A percentile compares a stretch with the other conserved stretches of the same genome.
phyloP scores from a whole-genome alignment of 2,888 invertebrate genomes.

The Trichopria drosophilae region DNA sequence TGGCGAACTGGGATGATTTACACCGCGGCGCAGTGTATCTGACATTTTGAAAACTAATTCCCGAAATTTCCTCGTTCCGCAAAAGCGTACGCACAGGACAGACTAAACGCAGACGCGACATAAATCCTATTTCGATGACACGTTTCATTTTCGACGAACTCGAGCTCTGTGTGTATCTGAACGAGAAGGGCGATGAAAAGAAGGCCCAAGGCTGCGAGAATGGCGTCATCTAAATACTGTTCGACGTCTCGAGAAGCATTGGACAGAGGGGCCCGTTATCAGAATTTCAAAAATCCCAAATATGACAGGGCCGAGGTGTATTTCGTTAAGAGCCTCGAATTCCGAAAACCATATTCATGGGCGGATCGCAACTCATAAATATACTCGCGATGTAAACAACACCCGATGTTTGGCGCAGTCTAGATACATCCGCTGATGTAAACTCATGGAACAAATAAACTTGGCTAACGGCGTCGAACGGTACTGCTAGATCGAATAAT shows the following conservation, averaged over 20 bases:
- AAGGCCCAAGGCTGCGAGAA: constrained; percentile 24
- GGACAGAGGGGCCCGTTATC: no score
- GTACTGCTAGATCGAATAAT: no score
- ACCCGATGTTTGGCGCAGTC: constrained; percentile 15
- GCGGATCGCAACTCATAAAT: constrained; percentile 32
- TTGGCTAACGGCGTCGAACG: no score
- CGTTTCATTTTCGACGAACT: constrained; percentile 28
- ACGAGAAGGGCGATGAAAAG: constrained; percentile 6
- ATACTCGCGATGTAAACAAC: constrained; percentile 31
- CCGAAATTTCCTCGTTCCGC: constrained; percentile 19
- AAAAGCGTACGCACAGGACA: constrained; percentile 9
- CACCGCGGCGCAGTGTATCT: no score
- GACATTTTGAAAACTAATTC: constrained; percentile 26
- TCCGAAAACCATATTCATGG: no score
- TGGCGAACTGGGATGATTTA: no score
- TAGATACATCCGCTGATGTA: constrained; percentile 23
- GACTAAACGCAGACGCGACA: constrained; percentile 15
- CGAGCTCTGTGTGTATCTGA: no score
- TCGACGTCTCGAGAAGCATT: no score
- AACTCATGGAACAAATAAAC: no score
- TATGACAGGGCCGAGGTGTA: no score
- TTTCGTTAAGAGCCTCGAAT: no score
- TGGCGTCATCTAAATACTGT: constrained; percentile 17
- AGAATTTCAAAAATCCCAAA: no score
- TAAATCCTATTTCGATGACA: constrained; percentile 27